Evolutionary conservation across 2,797 vertebrate genomes (phyloP), one percentile per base, ranked within the genome.

Genomic region (Xenentodon cancila): DNA sequence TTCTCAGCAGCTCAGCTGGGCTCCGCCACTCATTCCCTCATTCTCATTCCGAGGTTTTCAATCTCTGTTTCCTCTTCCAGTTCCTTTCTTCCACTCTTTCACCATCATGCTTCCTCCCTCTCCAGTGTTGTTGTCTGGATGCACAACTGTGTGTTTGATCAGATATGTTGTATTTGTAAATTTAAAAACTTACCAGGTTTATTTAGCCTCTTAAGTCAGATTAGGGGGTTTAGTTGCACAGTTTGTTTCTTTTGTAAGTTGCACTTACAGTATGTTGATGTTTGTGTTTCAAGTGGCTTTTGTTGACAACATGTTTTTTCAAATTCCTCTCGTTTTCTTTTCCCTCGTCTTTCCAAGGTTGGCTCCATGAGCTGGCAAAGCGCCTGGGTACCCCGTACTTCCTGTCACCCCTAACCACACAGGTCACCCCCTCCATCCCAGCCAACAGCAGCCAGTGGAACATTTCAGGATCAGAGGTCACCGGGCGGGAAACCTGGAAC

Each of bases 281-380:
- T 15, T 5, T 8, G 3, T 2, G 12, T 13, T 0, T 25, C 42
- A 21, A 5, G 22, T 25, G 22, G 16, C 6, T 13, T 54, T 22
- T 7, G 16, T 21, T 37, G 7, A 21, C 7, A 21, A 21, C 7
- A 21, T 7, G 19, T 18, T 9, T 9, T 3, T 15, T 21, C 27
- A 19, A 20, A 54, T 3, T 13, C 40, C 12, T 43, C 42, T 34
- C 30, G 1, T 0, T 9, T 46, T 18, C 37, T 2, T 55, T 16
- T 45, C 9, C 43, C 40, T 34, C 51, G 7, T 65, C 1, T 49
- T 37, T 5, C 52, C 19, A 27, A 96, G 95, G 95, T 72, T 96
- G 95, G 95, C 92, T 96, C n/a, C 91, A 95, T 77, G 95, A 96
- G 80, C 78, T 96, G 77, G 94, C 93, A 64, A 77, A 93, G 87